A percentile compares a stretch with the other conserved stretches of the same genome.
Conservation (phyloP, 2,113 vertebrate species). For the Elephas maximus region DNA sequence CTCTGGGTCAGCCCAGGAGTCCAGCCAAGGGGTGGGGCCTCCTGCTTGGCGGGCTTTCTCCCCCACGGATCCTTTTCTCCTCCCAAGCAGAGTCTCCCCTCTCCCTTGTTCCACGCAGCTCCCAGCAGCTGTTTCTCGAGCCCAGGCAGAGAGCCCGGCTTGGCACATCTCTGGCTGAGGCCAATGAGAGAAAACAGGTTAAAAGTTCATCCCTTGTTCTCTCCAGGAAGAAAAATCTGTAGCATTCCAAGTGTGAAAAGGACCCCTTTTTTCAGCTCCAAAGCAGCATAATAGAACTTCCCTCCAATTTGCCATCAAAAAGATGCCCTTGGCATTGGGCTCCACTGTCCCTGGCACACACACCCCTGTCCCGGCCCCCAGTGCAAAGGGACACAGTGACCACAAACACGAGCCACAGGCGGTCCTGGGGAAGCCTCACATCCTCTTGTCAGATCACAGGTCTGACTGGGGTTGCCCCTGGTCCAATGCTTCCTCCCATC, state of each 20-base stretch:
- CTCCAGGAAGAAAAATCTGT: conserved; percentile 85
- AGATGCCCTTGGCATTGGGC: conserved; percentile 78
- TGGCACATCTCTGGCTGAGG: conserved; percentile 76
- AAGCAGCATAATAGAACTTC: conserved; percentile 81
- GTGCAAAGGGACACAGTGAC: conserved; percentile 65
- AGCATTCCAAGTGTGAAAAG: conserved; percentile 83
- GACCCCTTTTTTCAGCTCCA: conserved; percentile 79
- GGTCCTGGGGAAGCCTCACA: neutral
- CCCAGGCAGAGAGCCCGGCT: conserved; percentile 78
- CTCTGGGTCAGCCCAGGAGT: conserved; percentile 74
- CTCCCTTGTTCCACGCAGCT: conserved; percentile 45
- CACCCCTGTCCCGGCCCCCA: neutral
- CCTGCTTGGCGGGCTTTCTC: conserved; percentile 71
- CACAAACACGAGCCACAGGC: conserved; percentile 42
- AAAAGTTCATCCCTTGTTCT: conserved; percentile 85
- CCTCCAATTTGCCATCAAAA: conserved; percentile 83
- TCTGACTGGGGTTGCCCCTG: conserved; percentile 47
- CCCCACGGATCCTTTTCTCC: neutral
- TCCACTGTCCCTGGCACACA: conserved; percentile 66
- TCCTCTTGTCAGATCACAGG: conserved; percentile 45
- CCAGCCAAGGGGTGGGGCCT: conserved; percentile 77
- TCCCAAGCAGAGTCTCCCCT: conserved; percentile 67
- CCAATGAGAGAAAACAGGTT: conserved; percentile 81
- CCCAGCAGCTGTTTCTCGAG: conserved; percentile 78
- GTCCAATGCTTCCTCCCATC: neutral